These are phyloP conservation scores for Calypte anna DNA, from an alignment of 2,113 vertebrate genomes.

Conservation along the genomic window DNA sequence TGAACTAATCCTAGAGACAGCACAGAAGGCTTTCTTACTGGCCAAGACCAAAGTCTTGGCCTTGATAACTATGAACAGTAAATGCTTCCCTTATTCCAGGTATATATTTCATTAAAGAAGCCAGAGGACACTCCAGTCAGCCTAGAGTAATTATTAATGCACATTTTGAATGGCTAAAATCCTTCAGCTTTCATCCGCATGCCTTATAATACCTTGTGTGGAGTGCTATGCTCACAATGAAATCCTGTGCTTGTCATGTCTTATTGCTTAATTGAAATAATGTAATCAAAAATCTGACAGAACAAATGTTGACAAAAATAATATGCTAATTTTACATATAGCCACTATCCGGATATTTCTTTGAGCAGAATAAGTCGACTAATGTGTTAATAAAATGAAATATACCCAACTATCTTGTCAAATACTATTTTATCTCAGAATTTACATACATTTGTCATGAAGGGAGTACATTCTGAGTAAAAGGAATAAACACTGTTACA, in stretches of 20 bases:
- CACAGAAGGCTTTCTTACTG: neutral
- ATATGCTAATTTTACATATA: conserved; percentile 44
- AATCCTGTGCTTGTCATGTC: conserved; percentile 27
- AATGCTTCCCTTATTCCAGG: neutral
- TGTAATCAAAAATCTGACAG: conserved; percentile 50
- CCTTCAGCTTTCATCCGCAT: neutral
- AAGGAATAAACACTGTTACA: conserved; percentile 59
- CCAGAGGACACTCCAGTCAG: neutral
- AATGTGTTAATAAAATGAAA: conserved; percentile 65
- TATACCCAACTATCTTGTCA: conserved; percentile 48
- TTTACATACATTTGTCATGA: conserved; percentile 63
- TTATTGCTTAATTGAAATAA: conserved; percentile 69
- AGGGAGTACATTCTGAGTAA: conserved; percentile 13
- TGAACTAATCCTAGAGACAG: neutral
- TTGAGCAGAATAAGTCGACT: conserved; percentile 53
- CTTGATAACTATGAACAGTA: neutral
- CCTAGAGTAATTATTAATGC: neutral
- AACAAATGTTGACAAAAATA: conserved; percentile 65
- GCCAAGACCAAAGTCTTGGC: neutral
- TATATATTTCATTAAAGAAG: neutral
- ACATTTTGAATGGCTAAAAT: conserved; percentile 2
- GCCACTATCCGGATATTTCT: conserved; percentile 45
- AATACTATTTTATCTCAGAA: conserved; percentile 54
- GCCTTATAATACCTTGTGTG: neutral
- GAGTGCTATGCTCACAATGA: neutral